Conservation (phyloP, 2,113 vertebrate species). For the Phalacrocorax aristotelis region DNA sequence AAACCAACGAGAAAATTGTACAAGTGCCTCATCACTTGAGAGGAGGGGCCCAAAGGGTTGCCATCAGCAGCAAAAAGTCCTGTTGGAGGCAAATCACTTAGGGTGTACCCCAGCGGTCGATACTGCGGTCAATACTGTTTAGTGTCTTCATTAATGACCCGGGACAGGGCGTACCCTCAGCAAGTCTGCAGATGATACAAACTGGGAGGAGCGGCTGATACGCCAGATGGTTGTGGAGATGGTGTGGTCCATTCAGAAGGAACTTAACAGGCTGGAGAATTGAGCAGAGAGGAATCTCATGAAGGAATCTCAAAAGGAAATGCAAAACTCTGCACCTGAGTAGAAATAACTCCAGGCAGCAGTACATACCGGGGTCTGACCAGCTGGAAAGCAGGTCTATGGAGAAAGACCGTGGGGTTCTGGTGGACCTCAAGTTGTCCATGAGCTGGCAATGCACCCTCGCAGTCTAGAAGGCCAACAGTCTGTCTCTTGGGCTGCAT, state of each 20-base stretch:
- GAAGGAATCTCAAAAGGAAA: neutral
- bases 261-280: neutral
- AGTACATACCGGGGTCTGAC: neutral
- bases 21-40: neutral
- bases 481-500: neutral
- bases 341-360: neutral
- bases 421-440: neutral
- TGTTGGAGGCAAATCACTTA: accelerated
- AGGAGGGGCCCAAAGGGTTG: neutral
- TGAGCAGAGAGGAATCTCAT: neutral
- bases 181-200: neutral
- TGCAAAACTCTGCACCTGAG: neutral
- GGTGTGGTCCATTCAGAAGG: neutral
- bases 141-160: neutral
- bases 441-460: neutral
- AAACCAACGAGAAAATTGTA: neutral
- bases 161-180: neutral
- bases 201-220: neutral
- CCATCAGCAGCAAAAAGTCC: neutral
- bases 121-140: neutral
- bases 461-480: accelerated
- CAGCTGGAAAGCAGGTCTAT: neutral
- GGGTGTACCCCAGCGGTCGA: accelerated
- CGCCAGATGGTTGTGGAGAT: neutral
- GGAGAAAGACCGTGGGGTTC: neutral